Evolutionary conservation across 2,888 invertebrate species (phyloP).

Genomic region (Dicranocentrus wangi): DNA sequence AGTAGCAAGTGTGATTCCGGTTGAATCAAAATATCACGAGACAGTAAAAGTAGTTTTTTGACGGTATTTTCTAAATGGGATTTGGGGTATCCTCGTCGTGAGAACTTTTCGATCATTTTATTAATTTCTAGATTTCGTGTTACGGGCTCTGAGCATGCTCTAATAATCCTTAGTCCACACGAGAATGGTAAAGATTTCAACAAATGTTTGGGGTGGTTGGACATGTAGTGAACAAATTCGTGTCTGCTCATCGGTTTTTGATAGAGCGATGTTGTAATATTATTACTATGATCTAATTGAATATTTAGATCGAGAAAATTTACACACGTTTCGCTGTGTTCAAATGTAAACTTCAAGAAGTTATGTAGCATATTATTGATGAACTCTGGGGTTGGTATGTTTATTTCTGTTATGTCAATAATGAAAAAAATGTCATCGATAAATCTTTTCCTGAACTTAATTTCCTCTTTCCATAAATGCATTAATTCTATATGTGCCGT

Average conservation of each 20-base stretch:
- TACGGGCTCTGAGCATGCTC: slow-evolving; percentile 20
- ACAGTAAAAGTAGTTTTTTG: too few relatives aligned
- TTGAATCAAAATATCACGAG: too few relatives aligned
- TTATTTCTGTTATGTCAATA: slow-evolving; percentile 7
- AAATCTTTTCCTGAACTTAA: slow-evolving; percentile 33
- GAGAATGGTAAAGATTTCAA: slow-evolving; percentile 43
- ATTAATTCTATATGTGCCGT: slow-evolving; percentile 38
- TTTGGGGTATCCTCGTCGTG: background rate
- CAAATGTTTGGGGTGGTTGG: slow-evolving; percentile 31
- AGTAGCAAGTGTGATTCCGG: too few relatives aligned
- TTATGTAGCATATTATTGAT: background rate
- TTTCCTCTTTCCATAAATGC: background rate
- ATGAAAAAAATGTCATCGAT: slow-evolving; percentile 38
- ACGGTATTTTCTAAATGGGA: too few relatives aligned
- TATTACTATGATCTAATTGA: background rate
- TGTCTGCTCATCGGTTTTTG: slow-evolving; percentile 38
- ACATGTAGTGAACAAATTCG: slow-evolving; percentile 25
- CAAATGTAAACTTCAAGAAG: slow-evolving; percentile 28
- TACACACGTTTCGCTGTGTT: background rate
- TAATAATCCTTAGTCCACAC: slow-evolving; percentile 27
- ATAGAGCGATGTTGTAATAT: slow-evolving; percentile 17
- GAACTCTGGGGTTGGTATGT: too few relatives aligned
- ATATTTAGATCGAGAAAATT: slow-evolving; percentile 34
- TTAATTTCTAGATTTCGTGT: background rate
- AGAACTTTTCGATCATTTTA: slow-evolving; percentile 4